phyloP scores from a whole-genome alignment of 1,140 invertebrate genomes.

The Trichonephila inaurata region DNA sequence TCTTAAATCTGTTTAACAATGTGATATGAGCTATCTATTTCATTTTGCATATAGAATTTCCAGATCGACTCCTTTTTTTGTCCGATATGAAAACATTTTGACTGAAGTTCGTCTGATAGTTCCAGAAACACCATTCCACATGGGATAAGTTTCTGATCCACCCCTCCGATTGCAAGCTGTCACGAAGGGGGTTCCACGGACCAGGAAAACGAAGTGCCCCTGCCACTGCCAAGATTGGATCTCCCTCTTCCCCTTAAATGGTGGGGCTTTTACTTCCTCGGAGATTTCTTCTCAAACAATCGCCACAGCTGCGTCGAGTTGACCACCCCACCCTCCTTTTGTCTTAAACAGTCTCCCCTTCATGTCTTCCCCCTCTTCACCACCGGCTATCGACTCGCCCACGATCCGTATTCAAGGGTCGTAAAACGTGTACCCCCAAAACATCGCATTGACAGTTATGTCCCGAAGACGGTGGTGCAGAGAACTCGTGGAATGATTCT shows the following conservation, averaged over 20 bases:
- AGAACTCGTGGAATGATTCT: not conserved
- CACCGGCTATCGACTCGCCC: conserved; percentile 23
- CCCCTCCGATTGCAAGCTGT: conserved; percentile 61
- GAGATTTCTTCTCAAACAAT: conserved; percentile 63
- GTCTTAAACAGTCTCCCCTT: conserved; percentile 22
- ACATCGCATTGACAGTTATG: conserved; percentile 66
- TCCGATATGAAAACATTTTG: not conserved
- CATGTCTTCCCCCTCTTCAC: not conserved
- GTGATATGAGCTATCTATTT: not conserved
- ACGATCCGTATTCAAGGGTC: conserved; percentile 45
- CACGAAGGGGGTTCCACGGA: conserved; percentile 44
- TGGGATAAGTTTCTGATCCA: conserved; percentile 43
- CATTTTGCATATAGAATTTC: not conserved
- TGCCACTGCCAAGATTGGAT: conserved; percentile 63
- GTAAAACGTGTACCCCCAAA: conserved; percentile 61
- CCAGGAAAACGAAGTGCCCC: conserved; percentile 40
- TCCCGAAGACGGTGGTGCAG: conserved; percentile 31
- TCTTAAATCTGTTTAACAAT: no score
- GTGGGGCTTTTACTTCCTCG: conserved; percentile 55
- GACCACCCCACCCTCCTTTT: conserved; percentile 35
- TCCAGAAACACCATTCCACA: not conserved
- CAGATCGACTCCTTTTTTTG: not conserved
- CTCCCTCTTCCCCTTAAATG: conserved; percentile 65
- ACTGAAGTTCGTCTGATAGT: not conserved
- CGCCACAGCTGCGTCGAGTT: conserved; percentile 60